Evolutionary conservation across 2,888 invertebrate species (phyloP).

Genomic region (Clusia tigrina): DNA sequence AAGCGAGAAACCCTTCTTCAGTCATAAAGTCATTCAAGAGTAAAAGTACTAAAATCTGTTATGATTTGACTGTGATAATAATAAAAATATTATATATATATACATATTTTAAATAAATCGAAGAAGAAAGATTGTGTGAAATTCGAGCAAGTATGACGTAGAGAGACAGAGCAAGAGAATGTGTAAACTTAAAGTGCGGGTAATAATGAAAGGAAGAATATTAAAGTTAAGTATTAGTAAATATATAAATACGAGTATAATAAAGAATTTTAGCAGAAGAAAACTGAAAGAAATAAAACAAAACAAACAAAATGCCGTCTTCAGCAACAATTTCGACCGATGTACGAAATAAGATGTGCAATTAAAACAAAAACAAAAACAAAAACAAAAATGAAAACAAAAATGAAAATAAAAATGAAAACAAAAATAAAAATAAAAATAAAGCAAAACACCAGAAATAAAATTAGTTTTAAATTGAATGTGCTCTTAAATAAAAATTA

Average conservation of each 20-base stretch:
- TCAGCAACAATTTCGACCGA: neutral
- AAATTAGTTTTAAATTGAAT: conserved; percentile 29
- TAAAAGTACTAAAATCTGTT: conserved; percentile 62
- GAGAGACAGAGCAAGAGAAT: neutral
- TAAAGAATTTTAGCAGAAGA: neutral
- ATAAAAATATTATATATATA: conserved; percentile 43
- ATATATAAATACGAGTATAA: neutral
- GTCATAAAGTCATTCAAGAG: conserved; percentile 56
- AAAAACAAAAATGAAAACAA: neutral
- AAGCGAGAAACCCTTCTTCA: neutral
- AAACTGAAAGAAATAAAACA: no score
- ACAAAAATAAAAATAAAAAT: conserved; percentile 22
- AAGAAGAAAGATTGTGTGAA: conserved; percentile 30
- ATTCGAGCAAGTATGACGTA: conserved; percentile 46
- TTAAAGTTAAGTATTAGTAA: neutral
- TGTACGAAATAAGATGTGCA: neutral
- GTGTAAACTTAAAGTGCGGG: neutral
- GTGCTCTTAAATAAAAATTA: conserved; percentile 20
- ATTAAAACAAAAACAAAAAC: neutral
- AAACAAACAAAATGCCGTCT: no score
- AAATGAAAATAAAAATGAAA: conserved; percentile 37
- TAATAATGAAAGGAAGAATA: neutral
- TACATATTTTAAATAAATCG: conserved; percentile 24
- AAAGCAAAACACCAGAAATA: conserved; percentile 18
- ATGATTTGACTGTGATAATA: conserved; percentile 65